Percentiles rank a stretch among this genome's conserved stretches.
Evolutionary conservation across 2,797 vertebrate genomes (phyloP).

Genomic region (Ambastaia sidthimunki): DNA sequence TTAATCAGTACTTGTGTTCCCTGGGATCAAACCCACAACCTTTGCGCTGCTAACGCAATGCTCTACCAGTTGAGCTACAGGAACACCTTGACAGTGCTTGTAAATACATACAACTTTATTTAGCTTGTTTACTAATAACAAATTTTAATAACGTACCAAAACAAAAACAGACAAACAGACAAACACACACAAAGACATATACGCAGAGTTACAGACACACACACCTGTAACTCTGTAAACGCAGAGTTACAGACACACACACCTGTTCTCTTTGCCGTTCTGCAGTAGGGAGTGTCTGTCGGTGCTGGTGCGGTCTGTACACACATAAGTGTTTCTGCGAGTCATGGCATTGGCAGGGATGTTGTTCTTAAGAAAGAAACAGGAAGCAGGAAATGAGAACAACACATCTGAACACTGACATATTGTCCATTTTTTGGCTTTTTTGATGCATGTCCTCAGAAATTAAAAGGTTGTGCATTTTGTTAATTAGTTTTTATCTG

Average conservation of each 20-base stretch:
- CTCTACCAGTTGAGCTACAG: too few species aligned
- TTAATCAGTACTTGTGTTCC: too few species aligned
- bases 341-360: slow-evolving; percentile 91
- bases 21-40: too few species aligned
- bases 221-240: too few species aligned
- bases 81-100: too few species aligned
- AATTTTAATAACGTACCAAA: not conserved
- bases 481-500: too few species aligned
- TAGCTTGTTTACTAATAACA: not conserved
- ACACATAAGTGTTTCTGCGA: slow-evolving; percentile 92
- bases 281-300: slow-evolving; percentile 88
- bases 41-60: too few species aligned
- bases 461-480: too few species aligned
- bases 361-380: slow-evolving; percentile 78
- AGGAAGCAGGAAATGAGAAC: not conserved
- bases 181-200: too few species aligned
- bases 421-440: not conserved
- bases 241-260: slow-evolving; percentile 23
- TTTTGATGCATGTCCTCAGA: not conserved
- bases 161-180: not conserved
- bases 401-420: not conserved
- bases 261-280: slow-evolving; percentile 96
- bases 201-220: too few species aligned
- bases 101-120: not conserved
- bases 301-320: slow-evolving; percentile 85